Base-by-base conservation (phyloP, 2,888 invertebrate genomes). In the Apantesis nais region DNA sequence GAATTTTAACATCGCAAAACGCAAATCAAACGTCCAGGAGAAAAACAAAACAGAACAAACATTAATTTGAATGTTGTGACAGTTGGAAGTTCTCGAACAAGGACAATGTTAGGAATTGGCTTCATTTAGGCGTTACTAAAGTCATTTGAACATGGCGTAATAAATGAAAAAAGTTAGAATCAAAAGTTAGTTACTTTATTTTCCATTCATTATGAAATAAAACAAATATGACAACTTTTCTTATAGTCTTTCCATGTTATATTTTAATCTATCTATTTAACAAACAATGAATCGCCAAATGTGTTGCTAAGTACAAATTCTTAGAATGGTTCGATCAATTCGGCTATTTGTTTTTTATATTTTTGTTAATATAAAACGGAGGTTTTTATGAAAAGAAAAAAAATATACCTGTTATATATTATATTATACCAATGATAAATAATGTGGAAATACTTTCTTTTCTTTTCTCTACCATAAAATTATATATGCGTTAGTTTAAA, bases 141-240 rank as follows among this genome's bases (percentile, higher is more conserved):
- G 90, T 89, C 89, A 92, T 92, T 93, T 90, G 89, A 94, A 90
- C 88, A 92, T 91, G 90, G 92, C 89, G 91, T 93, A 90, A 94
- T 94, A 93, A 94, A 93, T 94, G 93, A 93, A 94, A 94, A 93
- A 94, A 95, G 94, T 94, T 94, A 88, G 88, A 91, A 92, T 93
- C 91, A 90, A 91, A 92, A 93, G 91, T 93, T 93, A 92, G 89
- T 91, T 92, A 93, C 90, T 92, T 93, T 86, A 90, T 91, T 25
- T 55, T 96, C 97, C 90, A 93, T 93, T 94, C 90, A 92, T 93
- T 92, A 92, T 80, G 83, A 88, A 89, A 90, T 89, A 89, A 91
- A 89, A 90, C 88, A 86, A 86, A 86, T 84, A 84, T 75, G 73
- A 66, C 80, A 88, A 87, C 80, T 89, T 88, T 87, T 85, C 83